A percentile compares a stretch with the other conserved stretches of the same genome.
phyloP scores from a whole-genome alignment of 1,140 invertebrate species.

The Leptonema lineaticorne region DNA sequence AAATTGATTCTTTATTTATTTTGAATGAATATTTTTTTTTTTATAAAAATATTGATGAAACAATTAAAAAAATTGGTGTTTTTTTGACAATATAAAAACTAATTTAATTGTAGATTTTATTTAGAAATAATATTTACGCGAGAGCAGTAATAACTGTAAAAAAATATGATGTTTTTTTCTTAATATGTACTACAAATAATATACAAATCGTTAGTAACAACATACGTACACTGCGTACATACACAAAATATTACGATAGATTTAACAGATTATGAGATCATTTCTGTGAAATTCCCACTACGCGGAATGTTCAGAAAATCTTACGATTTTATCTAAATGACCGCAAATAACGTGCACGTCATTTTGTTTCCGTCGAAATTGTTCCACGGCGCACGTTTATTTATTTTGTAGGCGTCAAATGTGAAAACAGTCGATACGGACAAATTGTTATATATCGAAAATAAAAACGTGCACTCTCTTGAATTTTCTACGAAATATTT shows the following conservation, averaged over 20 bases:
- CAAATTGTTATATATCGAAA: background rate
- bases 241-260: background rate
- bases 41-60: too few species aligned
- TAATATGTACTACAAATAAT: too few species aligned
- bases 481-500: too few species aligned
- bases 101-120: too few species aligned
- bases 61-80: too few species aligned
- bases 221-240: too few species aligned
- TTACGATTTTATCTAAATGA: slow-evolving; percentile 14
- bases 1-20: too few species aligned
- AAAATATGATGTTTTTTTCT: too few species aligned
- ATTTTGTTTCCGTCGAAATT: background rate
- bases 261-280: background rate
- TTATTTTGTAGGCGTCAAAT: background rate
- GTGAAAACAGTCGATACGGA: background rate
- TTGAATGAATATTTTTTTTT: too few species aligned
- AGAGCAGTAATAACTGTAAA: background rate
- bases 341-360: background rate
- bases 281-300: background rate
- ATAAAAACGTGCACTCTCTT: too few species aligned
- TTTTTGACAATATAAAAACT: background rate
- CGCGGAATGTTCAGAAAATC: background rate
- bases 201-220: too few species aligned
- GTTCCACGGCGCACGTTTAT: background rate
- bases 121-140: too few species aligned